Evolutionary conservation across 23 tunicate genomes (phyloP).

Genomic region (Botrylloides violaceus): DNA sequence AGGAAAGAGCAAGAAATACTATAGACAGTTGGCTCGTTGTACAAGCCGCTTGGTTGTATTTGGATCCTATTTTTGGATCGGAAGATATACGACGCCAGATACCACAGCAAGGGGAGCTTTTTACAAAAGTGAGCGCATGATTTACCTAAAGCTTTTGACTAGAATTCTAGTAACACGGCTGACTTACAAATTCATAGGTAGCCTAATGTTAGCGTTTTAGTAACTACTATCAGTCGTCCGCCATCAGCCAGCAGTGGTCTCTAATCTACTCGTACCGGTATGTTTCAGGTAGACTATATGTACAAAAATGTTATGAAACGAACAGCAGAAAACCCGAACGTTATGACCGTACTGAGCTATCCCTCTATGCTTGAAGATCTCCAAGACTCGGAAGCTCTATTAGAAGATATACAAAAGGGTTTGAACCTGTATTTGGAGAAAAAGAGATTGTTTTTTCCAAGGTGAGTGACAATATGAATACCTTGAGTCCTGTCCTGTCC

Average conservation of each 20-base stretch:
- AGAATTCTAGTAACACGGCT: too few species aligned
- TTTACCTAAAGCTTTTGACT: too few species aligned
- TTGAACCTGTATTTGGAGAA: slow-evolving; percentile 70
- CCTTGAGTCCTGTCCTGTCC: not conserved
- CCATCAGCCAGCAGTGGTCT: too few species aligned
- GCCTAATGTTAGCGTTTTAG: too few species aligned
- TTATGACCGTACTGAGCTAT: slow-evolving; percentile 61
- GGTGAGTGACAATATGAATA: slow-evolving; percentile 16
- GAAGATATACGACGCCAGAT: slow-evolving; percentile 88
- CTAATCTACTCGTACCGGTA: too few species aligned
- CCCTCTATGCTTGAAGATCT: slow-evolving; percentile 61
- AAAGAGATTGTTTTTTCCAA: slow-evolving; percentile 72
- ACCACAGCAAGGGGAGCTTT: slow-evolving; percentile 67
- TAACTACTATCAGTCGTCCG: too few species aligned
- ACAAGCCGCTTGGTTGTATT: slow-evolving; percentile 85
- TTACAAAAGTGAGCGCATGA: slow-evolving; percentile 45
- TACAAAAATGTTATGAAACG: slow-evolving; percentile 51
- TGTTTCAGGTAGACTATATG: slow-evolving; percentile 65
- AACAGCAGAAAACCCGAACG: slow-evolving; percentile 59
- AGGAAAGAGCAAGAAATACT: slow-evolving; percentile 64
- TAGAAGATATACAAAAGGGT: slow-evolving; percentile 85
- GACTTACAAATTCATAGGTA: too few species aligned
- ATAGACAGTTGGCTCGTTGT: slow-evolving; percentile 82
- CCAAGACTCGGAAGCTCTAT: slow-evolving; percentile 41
- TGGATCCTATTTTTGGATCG: slow-evolving; percentile 89